phyloP scores from a whole-genome alignment of 2,113 vertebrate genomes.

The Pangasianodon hypophthalmus region DNA sequence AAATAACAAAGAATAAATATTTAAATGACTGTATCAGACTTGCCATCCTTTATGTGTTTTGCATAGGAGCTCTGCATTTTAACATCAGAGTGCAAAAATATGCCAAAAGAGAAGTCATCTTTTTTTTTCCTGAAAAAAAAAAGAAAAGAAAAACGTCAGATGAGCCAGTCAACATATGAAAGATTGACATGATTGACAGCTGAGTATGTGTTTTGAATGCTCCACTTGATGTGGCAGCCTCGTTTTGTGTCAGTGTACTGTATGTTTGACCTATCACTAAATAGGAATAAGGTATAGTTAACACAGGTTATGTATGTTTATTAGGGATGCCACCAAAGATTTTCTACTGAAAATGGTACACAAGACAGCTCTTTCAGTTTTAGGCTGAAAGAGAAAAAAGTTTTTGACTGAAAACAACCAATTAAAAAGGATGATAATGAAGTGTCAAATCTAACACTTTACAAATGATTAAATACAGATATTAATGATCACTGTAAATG shows the following conservation, averaged over 20 bases:
- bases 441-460: background rate
- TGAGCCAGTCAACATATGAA: background rate
- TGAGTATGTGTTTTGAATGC: background rate
- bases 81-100: background rate
- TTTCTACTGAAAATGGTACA: background rate
- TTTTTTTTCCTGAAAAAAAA: background rate
- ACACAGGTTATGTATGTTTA: background rate
- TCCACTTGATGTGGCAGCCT: background rate
- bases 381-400: background rate
- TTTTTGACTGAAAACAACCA: background rate
- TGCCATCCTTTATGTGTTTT: background rate
- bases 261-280: background rate
- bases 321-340: background rate
- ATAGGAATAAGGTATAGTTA: background rate
- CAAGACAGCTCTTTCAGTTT: background rate
- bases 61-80: background rate
- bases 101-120: background rate
- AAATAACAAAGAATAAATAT: background rate
- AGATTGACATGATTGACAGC: background rate
- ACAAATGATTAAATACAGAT: background rate
- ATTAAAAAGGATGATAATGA: background rate
- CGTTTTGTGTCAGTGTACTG: background rate
- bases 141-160: background rate
- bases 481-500: background rate
- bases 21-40: background rate